Conservation (phyloP, 2,888 invertebrate species). For the Dolomedes plantarius region DNA sequence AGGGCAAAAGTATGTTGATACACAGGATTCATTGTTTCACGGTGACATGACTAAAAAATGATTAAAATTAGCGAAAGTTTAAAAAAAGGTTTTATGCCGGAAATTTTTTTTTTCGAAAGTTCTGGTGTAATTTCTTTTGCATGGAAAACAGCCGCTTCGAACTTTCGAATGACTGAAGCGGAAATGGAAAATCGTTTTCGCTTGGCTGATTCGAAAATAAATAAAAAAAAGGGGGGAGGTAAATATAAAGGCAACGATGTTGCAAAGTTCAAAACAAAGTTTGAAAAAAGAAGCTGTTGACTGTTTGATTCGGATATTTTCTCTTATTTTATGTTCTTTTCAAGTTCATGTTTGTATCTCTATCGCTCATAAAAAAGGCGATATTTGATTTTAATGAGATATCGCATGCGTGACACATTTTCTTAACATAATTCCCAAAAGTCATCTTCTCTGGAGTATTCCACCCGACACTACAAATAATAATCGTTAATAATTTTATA, state of each 20-base stretch:
- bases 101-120: no score
- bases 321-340: no score
- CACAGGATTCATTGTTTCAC: background rate
- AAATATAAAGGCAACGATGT: background rate
- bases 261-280: background rate
- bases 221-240: background rate
- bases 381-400: no score
- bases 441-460: no score
- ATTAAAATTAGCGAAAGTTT: background rate
- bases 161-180: background rate
- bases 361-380: no score
- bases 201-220: constrained; percentile 25
- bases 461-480: no score
- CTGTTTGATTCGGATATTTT: no score
- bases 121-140: background rate
- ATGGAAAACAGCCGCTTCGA: background rate
- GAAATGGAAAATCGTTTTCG: constrained; percentile 38
- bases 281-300: background rate
- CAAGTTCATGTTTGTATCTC: no score
- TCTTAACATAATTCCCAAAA: no score
- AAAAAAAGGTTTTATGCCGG: no score
- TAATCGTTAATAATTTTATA: no score
- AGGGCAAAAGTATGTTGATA: background rate
- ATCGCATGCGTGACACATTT: no score
- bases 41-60: background rate